Base-by-base conservation (phyloP, 2,113 vertebrate genomes). In the Tonatia bakeri region DNA sequence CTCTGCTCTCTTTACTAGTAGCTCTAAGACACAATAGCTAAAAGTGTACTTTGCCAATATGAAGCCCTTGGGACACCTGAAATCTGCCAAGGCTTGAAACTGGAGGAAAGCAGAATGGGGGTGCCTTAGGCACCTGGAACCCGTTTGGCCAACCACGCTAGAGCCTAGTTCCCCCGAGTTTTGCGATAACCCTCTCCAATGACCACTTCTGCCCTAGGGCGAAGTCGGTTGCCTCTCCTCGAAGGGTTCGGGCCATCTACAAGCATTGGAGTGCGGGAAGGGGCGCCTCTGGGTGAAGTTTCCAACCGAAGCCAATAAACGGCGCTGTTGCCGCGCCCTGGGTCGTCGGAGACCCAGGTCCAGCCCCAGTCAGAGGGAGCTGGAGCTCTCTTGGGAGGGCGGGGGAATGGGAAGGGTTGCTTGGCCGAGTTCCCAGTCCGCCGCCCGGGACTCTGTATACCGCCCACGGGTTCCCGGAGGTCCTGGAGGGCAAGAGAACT, bases 241-340 rank as follows among this genome's bases (percentile, higher is more conserved):
- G 33, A 12, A 65, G 24, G 43, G 14, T n/a, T 61, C 70, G 45
- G 64, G 52, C 3, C 31, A 94, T 54, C 82, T 85, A 26, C 11
- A 86, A 87, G 59, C 36, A 92, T 76, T 0, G 4, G 33, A 76
- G 83, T n/a, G 45, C 33, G 17, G 67, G 26, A 81, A 73, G 61
- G 50, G 83, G 88, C 40, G 88, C 93, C 95, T 82, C 79, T 94
- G 94, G 95, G 97, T 98, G 97, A 97, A 96, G 85, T 97, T 75
- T 97, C 96, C 95, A 91, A 87, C 94, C n/a, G 16, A 94, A 96
- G 69, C 97, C 97, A 89, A 98, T 91, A 98, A 98, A 96, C 94
- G 97, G 96, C 97, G 97, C 97, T 97, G 91, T 97, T 97, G 97
- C 95, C 31, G 75, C 96, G 97, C 95, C 98, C 93, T 96, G 64